Conservation (phyloP, 92 coral and sea anemone species). For the Epizoanthus illoricatus region DNA sequence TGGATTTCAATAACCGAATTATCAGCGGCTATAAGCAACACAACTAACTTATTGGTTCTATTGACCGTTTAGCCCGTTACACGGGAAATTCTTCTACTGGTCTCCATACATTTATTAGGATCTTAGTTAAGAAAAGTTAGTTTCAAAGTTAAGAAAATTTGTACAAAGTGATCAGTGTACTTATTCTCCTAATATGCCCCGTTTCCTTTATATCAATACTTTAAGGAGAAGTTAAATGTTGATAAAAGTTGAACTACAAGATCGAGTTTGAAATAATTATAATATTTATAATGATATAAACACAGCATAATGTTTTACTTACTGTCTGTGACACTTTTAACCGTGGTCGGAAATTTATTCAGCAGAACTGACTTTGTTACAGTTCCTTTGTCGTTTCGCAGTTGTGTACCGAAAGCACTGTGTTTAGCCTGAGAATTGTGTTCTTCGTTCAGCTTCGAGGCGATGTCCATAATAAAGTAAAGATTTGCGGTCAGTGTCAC, state of each 20-base stretch:
- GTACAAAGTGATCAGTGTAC: too few species aligned
- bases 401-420: not conserved
- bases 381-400: not conserved
- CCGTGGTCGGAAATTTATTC: not conserved
- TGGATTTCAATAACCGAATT: too few species aligned
- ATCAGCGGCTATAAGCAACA: too few species aligned
- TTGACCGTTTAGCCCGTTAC: too few species aligned
- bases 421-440: not conserved
- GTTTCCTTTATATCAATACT: not conserved
- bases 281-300: not conserved
- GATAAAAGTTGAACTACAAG: not conserved
- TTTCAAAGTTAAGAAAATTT: too few species aligned
- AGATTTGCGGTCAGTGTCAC: slow-evolving; percentile 22
- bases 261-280: not conserved
- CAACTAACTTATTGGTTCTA: too few species aligned
- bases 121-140: too few species aligned
- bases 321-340: not conserved
- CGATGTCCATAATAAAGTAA: slow-evolving; percentile 19
- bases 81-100: too few species aligned
- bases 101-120: too few species aligned
- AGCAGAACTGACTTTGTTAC: not conserved
- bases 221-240: not conserved
- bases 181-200: too few species aligned
- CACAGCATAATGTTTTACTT: not conserved
- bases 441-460: slow-evolving; percentile 23